Conservation (phyloP, 2,113 vertebrate species). For the Catharus bicknelli region DNA sequence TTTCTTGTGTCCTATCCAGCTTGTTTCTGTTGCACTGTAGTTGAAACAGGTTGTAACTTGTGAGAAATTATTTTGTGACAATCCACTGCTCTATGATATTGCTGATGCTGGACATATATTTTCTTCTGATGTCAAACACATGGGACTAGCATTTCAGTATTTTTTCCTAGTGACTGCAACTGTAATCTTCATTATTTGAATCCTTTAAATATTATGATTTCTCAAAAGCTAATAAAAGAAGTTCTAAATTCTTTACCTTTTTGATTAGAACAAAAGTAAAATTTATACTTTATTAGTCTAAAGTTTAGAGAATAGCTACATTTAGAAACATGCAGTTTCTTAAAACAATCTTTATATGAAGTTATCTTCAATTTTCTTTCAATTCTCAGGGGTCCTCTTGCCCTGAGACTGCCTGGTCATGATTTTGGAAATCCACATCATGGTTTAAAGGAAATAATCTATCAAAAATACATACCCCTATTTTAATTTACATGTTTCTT, state of each 20-base stretch:
- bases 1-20: background rate
- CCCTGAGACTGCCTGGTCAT: background rate
- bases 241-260: background rate
- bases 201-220: background rate
- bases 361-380: background rate
- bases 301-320: background rate
- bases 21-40: background rate
- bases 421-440: background rate
- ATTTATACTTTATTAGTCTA: background rate
- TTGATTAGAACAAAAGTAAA: background rate
- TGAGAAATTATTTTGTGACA: background rate
- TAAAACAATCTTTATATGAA: background rate
- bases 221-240: background rate
- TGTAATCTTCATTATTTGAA: background rate
- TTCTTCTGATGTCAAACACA: background rate
- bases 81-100: background rate
- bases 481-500: background rate
- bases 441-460: background rate
- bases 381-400: background rate
- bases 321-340: background rate
- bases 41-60: background rate
- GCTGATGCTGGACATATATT: background rate
- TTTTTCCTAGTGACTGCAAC: background rate
- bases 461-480: background rate
- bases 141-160: background rate